Percentiles rank a stretch among this genome's conserved stretches.
Evolutionary conservation across 2,888 invertebrate genomes (phyloP).

Genomic region (Drosophila fulvimacula): DNA sequence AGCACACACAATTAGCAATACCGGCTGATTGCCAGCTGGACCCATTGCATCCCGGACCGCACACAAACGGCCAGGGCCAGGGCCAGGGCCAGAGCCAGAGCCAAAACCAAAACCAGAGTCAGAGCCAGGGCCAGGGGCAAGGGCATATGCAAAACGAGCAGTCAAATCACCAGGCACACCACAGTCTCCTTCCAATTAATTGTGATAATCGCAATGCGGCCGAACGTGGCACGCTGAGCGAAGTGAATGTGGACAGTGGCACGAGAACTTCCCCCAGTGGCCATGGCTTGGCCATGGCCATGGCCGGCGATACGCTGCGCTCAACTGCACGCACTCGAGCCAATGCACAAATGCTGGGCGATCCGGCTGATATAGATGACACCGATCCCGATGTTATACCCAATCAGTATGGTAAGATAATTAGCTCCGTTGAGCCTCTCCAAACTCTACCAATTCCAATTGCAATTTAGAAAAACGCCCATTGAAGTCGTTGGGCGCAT

Average conservation of each 20-base stretch:
- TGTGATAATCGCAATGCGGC: conserved; percentile 72
- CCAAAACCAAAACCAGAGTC: neutral
- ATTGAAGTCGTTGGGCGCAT: conserved; percentile 82
- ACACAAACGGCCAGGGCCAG: conserved; percentile 61
- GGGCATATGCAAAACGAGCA: conserved; percentile 67
- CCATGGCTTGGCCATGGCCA: conserved; percentile 47
- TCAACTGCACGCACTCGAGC: conserved; percentile 83
- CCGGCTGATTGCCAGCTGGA: conserved; percentile 85
- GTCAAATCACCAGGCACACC: conserved; percentile 82
- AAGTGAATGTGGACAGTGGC: conserved; percentile 82
- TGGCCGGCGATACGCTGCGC: conserved; percentile 85
- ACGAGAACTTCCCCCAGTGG: conserved; percentile 65
- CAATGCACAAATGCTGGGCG: conserved; percentile 84
- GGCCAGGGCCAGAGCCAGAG: conserved; percentile 28
- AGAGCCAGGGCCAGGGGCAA: conserved; percentile 10
- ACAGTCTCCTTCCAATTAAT: conserved; percentile 83
- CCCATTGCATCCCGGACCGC: conserved; percentile 82
- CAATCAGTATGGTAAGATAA: conserved; percentile 92
- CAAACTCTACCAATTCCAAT: neutral
- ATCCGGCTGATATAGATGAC: conserved; percentile 86
- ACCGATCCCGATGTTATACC: conserved; percentile 95
- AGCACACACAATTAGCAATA: conserved; percentile 85
- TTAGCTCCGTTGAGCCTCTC: neutral
- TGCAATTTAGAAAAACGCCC: conserved; percentile 84
- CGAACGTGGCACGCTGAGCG: conserved; percentile 74